Base-by-base conservation (phyloP, 2,113 vertebrate species). In the Channa maculata region DNA sequence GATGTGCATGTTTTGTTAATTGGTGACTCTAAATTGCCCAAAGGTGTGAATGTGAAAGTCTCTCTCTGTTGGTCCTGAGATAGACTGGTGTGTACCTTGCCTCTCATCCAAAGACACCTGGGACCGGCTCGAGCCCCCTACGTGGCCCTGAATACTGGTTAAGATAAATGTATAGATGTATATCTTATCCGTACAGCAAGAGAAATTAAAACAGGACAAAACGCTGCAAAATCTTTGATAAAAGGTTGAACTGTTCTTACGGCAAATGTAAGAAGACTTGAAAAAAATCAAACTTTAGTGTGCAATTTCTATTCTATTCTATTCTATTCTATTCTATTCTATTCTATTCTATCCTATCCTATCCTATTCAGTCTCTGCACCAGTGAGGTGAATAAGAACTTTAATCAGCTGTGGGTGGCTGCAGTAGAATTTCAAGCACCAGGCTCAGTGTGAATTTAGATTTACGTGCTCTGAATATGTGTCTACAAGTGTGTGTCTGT, bases 381-480 rank as follows among this genome's bases (percentile, higher is more conserved):
- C 75, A 82, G 53, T 37, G 61, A 83, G 52, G 65, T 54, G 44
- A 77, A 80, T 61, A 65, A 4, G 49, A 75, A 75, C 37, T 71
- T 73, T 86, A 83, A 88, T 86, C 77, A 71, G 71, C 60, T 44
- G 75, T 74, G 77, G 65, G 73, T 83, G 68, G 73, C 86, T 88
- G 85, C 89, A 49, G 86, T 73, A 65, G 69, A 89, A 83, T 85
- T 87, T 76, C 79, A 87, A 85, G 81, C 73, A 66, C 75, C 65
- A 52, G 65, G 65, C 80, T 80, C 77, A 65, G 61, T 80, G 74
- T 79, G 86, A 86, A 82, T 86, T 85, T 65, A 43, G 65, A 83
- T 82, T 81, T 86, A 87, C 62, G 82, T 88, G 84, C 83, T 67
- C 77, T 78, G 81, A 88, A 88, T 86, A 38, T 67, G 65, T 72